These are phyloP conservation scores for Oreotragus oreotragus DNA, from an alignment of 2,113 vertebrate genomes.

Conservation along the genomic window DNA sequence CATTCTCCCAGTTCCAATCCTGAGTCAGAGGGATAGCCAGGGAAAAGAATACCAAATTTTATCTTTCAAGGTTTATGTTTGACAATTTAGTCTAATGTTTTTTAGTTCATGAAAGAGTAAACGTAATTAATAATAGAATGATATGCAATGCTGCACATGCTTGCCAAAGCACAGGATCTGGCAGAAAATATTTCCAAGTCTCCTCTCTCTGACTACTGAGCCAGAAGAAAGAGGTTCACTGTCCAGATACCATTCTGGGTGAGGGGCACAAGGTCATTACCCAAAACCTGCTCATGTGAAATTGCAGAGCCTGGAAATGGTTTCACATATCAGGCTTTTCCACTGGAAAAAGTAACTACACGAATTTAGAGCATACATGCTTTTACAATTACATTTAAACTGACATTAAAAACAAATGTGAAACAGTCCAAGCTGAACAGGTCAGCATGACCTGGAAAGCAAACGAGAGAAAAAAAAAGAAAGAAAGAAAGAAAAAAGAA, in stretches of 20 bases:
- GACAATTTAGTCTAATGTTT: conserved; percentile 74
- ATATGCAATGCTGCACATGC: conserved; percentile 53
- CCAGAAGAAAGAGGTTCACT: conserved; percentile 40
- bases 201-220: conserved; percentile 30
- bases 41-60: conserved; percentile 60
- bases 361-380: conserved; percentile 72
- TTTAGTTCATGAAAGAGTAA: conserved; percentile 75
- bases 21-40: conserved; percentile 29
- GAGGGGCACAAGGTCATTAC: conserved; percentile 33
- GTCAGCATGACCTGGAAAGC: conserved; percentile 80
- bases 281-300: conserved; percentile 56
- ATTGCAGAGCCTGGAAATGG: conserved; percentile 25
- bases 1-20: not conserved
- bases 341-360: conserved; percentile 68
- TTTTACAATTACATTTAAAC: conserved; percentile 79
- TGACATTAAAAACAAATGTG: conserved; percentile 81
- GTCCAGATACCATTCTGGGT: conserved; percentile 50
- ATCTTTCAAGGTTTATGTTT: conserved; percentile 69
- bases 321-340: conserved; percentile 60
- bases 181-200: conserved; percentile 25
- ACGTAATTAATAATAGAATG: conserved; percentile 75
- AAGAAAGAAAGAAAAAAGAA: not conserved
- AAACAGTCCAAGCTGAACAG: conserved; percentile 80
- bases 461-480: conserved; percentile 30
- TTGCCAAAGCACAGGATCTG: conserved; percentile 67